Conservation (phyloP, 2,797 vertebrate species). For the Gadopsis marmoratus region DNA sequence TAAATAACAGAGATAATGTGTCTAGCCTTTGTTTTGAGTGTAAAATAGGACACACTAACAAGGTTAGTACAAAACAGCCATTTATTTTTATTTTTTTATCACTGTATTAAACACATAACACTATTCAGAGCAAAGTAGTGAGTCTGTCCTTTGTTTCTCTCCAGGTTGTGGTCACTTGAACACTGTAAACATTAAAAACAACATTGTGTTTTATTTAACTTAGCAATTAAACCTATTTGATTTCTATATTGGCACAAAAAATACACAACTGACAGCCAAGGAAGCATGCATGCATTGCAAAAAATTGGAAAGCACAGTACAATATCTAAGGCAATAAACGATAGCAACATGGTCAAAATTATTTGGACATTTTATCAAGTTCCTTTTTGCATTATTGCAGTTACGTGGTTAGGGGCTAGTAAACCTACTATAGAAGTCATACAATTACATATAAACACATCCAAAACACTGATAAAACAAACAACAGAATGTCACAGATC, state of each 20-base stretch:
- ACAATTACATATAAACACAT: conserved; percentile 73
- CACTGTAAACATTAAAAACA: conserved; percentile 79
- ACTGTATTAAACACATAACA: conserved; percentile 74
- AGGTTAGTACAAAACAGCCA: conserved; percentile 75
- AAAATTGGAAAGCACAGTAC: conserved; percentile 59
- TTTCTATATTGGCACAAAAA: conserved; percentile 68
- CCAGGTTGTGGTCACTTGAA: conserved; percentile 61
- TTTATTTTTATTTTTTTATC: conserved; percentile 77
- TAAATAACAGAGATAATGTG: conserved; percentile 9
- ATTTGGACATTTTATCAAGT: conserved; percentile 47
- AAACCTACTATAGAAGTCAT: conserved; percentile 59
- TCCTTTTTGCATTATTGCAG: conserved; percentile 68
- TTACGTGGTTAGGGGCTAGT: conserved; percentile 61
- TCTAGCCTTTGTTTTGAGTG: conserved; percentile 33
- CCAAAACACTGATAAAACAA: conserved; percentile 68
- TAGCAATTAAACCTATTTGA: conserved; percentile 47
- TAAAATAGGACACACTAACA: conserved; percentile 20
- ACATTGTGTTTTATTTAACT: conserved; percentile 60
- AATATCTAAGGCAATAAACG: conserved; percentile 65
- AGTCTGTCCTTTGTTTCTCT: conserved; percentile 45
- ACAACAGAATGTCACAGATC: conserved; percentile 58
- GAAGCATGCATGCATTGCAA: conserved; percentile 72
- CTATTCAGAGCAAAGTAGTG: conserved; percentile 55
- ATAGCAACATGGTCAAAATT: conserved; percentile 49
- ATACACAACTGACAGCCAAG: conserved; percentile 61